phyloP scores from a whole-genome alignment of 1,140 invertebrate species.

The Helicorthomorpha holstii region DNA sequence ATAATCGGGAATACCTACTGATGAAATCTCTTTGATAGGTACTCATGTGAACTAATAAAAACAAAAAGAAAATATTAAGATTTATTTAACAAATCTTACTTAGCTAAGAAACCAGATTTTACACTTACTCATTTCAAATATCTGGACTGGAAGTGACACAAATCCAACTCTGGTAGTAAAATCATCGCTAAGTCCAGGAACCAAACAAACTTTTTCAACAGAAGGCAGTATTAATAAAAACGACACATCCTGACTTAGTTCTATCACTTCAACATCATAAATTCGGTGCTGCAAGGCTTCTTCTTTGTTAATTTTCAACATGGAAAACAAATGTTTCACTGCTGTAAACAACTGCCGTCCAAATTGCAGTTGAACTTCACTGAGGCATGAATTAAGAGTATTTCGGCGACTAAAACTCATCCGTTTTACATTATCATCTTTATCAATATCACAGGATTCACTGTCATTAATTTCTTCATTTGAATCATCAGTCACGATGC shows the following conservation, averaged over 20 bases:
- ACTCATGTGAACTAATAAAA: conserved; percentile 63
- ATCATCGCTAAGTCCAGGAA: conserved; percentile 63
- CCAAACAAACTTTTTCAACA: conserved; percentile 71
- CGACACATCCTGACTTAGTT: conserved; percentile 69
- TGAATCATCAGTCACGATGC: not conserved
- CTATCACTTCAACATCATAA: conserved; percentile 81
- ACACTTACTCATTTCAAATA: conserved; percentile 58
- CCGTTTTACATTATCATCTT: not conserved
- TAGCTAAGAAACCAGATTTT: not conserved
- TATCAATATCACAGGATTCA: not conserved
- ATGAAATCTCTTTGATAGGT: conserved; percentile 80
- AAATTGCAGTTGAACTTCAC: conserved; percentile 19
- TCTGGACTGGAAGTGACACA: conserved; percentile 65
- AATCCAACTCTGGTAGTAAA: conserved; percentile 60
- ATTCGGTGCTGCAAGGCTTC: conserved; percentile 32
- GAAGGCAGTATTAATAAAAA: conserved; percentile 79
- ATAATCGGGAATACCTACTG: conserved; percentile 70
- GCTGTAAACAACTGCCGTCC: conserved; percentile 19
- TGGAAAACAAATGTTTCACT: conserved; percentile 18
- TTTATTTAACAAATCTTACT: conserved; percentile 5
- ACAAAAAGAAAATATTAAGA: conserved; percentile 9
- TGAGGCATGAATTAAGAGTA: not conserved
- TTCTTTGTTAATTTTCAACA: conserved; percentile 15
- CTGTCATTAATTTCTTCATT: not conserved
- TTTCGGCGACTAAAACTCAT: not conserved